Base-by-base conservation (phyloP, 2,888 invertebrate genomes). In the Dastarcus helophoroides region DNA sequence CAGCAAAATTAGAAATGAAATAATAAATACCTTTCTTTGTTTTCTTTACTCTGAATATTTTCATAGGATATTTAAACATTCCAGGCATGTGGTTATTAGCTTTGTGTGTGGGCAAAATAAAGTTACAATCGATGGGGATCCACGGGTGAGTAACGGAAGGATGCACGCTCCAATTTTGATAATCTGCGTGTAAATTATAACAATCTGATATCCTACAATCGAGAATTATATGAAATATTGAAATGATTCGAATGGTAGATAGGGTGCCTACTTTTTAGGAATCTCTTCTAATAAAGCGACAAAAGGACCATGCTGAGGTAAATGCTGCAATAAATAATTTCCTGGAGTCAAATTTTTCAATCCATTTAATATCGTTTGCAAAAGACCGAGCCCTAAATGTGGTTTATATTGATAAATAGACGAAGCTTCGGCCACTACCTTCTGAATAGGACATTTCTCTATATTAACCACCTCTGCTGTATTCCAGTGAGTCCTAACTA, bases 311-410 rank as follows among this genome's bases (percentile, higher is more conserved):
- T 53, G 39, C 37, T 53, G 55, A 3, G 49, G 42, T 16, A 45
- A 32, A 34, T 55, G 53, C 28, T 47, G 47, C 23, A 58, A 38
- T 14, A 58, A 24, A 37, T 57, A 58, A 32, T 46, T 45, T 8
- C 57, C 58, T 10, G 35, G 27, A n/a, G 36, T 24, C n/a, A 51
- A 36, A 5, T 42, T 29, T 2, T 28, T 31, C 29, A 56, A 31
- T 33, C 44, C 37, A 7, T 42, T 31, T 19, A 54, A 47, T 8
- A 55, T 32, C 29, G 47, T 51, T 32, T 53, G 49, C 13, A 58
- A 41, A 22, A 50, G 40, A 2, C 48, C 51, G 6, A 57, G 36
- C 26, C 50, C 47, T 23, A 48, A 31, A 28, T 43, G 36, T 5
- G 55, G 53, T 32, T 47, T 54, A 26, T 40, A 48, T 6, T 54